Base-by-base conservation (phyloP, 2,888 invertebrate genomes). In the Ormia ochracea region DNA sequence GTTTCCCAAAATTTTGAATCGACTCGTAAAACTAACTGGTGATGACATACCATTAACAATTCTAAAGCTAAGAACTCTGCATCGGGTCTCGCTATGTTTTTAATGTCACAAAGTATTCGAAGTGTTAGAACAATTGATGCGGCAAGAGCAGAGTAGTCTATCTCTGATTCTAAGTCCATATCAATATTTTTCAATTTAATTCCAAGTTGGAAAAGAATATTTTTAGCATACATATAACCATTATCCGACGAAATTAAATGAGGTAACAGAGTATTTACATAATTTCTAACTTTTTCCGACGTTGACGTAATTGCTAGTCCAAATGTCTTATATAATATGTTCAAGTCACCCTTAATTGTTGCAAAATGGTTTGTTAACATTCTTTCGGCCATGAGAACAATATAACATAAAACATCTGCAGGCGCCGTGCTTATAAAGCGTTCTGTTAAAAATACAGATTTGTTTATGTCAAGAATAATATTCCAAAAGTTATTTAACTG, bases 361-460 rank as follows among this genome's bases (percentile, higher is more conserved):
- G 50, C 58, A 19, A 36, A 73, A 90, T 95, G 94, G 83, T 94
- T 93, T 77, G 93, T 91, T 56, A 96, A 90, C 43, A 96, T 90
- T 80, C 92, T 91, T 88, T 94, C 94, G 86, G 94, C 94, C 84
- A 96, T 91, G 84, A 93, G 91, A 90, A 94, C 93, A 82, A 96
- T 92, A 89, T 94, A 93, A 80, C 92, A 91, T 26, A 94, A 88
- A 28, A 92, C 95, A 83, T 96, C 95, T 82, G 94, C 93, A 12
- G 92, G 89, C 45, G 94, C 94, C 9, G 93, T 91, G 12, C 92
- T 87, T 43, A 98, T 90, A 87, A 94, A 94, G 85, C 96, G 94
- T 83, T 97, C 97, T 63, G 95, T 94, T 52, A 96, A 92, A 87
- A 97, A 94, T 73, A 94, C 91, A 86, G 95, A 95, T 85, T 94